A percentile compares a stretch with the other conserved stretches of the same genome.
Evolutionary conservation across 2,888 invertebrate genomes (phyloP).

Genomic region (Perdita meconis): DNA sequence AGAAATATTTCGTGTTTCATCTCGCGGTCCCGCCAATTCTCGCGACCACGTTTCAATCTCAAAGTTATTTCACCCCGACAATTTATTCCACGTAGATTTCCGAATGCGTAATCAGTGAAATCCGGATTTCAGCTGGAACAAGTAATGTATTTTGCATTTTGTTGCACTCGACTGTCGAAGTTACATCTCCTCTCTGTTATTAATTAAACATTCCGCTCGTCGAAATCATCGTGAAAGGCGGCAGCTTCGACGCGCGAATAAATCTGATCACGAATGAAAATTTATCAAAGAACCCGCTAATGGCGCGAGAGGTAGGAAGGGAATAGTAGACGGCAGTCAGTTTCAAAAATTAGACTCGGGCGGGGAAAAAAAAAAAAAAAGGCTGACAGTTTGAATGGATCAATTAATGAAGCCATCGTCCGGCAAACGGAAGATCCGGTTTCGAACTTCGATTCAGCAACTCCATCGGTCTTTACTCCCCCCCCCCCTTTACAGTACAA

Average conservation of each 20-base stretch:
- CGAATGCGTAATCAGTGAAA: slow-evolving; percentile 17
- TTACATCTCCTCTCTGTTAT: not conserved
- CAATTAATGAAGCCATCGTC: not conserved
- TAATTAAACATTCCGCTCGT: slow-evolving; percentile 8
- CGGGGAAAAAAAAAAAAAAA: not conserved
- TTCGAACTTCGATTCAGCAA: slow-evolving; percentile 8
- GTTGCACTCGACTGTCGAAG: not conserved
- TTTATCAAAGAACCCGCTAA: not conserved
- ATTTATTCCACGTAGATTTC: slow-evolving; percentile 23
- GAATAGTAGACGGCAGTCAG: not conserved
- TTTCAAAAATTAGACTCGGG: not conserved
- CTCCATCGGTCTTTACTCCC: not conserved
- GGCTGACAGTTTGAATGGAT: not conserved
- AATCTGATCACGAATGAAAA: not conserved
- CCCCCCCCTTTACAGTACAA: not conserved
- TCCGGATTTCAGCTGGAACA: slow-evolving; percentile 6
- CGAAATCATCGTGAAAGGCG: not conserved
- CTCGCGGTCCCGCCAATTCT: not conserved
- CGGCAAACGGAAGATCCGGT: slow-evolving; percentile 8
- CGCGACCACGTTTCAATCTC: slow-evolving; percentile 11
- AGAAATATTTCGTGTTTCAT: not conserved
- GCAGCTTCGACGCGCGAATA: not conserved
- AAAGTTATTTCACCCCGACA: slow-evolving; percentile 7
- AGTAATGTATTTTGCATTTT: slow-evolving; percentile 13
- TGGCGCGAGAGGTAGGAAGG: not conserved